Conservation (phyloP, 2,797 vertebrate species). For the Helicolenus hilgendorfi region DNA sequence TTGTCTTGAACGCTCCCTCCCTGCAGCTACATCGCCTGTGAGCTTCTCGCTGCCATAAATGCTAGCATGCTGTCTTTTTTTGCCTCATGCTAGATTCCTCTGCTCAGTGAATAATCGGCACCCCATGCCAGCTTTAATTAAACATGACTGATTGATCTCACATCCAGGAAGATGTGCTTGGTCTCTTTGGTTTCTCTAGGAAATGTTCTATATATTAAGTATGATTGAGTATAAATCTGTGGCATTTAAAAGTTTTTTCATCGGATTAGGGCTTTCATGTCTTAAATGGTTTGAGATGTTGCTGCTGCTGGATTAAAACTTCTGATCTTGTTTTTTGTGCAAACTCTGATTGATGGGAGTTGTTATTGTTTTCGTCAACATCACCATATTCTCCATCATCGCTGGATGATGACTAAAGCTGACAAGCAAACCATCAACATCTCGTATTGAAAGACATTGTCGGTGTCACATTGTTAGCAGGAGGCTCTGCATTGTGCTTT, state of each 20-base stretch:
- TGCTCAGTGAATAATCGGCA: slow-evolving; percentile 48
- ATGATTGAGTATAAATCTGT: slow-evolving; percentile 26
- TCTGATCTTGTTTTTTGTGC: background rate
- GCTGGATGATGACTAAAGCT: slow-evolving; percentile 24
- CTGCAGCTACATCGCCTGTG: slow-evolving; percentile 35
- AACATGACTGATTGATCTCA: slow-evolving; percentile 68
- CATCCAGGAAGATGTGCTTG: slow-evolving; percentile 35
- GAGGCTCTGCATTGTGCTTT: slow-evolving; percentile 41
- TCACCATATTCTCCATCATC: background rate
- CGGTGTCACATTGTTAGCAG: slow-evolving; percentile 47
- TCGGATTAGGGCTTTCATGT: slow-evolving; percentile 43
- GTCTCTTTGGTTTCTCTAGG: slow-evolving; percentile 19
- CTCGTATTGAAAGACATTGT: slow-evolving; percentile 28
- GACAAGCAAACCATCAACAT: slow-evolving; percentile 37
- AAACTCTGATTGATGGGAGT: slow-evolving; percentile 5
- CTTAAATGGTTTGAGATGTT: background rate
- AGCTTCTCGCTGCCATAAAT: slow-evolving; percentile 42
- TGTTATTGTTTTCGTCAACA: background rate
- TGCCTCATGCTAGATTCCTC: slow-evolving; percentile 35
- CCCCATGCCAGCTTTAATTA: slow-evolving; percentile 50
- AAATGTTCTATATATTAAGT: slow-evolving; percentile 46
- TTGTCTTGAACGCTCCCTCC: slow-evolving; percentile 57
- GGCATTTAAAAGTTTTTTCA: slow-evolving; percentile 43
- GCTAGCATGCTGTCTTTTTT: slow-evolving; percentile 43
- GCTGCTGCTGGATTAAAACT: background rate